Base-by-base conservation (phyloP, 2,113 vertebrate genomes). In the Hydrochoerus hydrochaeris region DNA sequence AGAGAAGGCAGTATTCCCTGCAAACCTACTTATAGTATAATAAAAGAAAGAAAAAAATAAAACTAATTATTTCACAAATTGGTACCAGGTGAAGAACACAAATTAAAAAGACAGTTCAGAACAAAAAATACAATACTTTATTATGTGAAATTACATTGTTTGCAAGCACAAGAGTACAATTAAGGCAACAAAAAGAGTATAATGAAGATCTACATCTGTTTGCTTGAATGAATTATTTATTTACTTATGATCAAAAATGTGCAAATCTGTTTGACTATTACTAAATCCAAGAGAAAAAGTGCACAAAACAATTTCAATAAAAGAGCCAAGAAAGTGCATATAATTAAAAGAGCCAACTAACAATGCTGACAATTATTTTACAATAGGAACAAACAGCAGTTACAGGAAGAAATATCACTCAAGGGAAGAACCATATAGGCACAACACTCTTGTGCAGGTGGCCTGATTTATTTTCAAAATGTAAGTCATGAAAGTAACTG, bases 401-500 rank as follows among this genome's bases (percentile, higher is more conserved):
- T 91, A 96, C 75, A 86, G 73, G 54, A 90, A 94, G 92, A 96
- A 94, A 60, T 46, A 69, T 91, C 77, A 46, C 62, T 86, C 32
- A 89, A 32, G 77, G 30, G 62, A 95, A 57, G 57, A 85, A 54
- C 54, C 24, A 17, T 67, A 38, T 69, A 94, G 24, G 88, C 30
- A 62, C 44, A 93, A 77, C 49, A 82, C 93, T 90, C 63, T 75
- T 85, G 44, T 44, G 44, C 95, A 98, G 95, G 91, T 93, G 92
- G 49, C 95, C 86, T 63, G 78, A 26, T 95, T 69, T 78, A 82
- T 75, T 83, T 63, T 63, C 57, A 12, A 96, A 93, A 93, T 2
- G 2, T 54, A 89, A 97, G 85, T 75, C 94, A 95, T 96, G 80
- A 88, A 71, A 97, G 84, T 84, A 96, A 93, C 73, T 94, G 13